phyloP scores from a whole-genome alignment of 2,888 invertebrate genomes.

The Hartigia nigra region DNA sequence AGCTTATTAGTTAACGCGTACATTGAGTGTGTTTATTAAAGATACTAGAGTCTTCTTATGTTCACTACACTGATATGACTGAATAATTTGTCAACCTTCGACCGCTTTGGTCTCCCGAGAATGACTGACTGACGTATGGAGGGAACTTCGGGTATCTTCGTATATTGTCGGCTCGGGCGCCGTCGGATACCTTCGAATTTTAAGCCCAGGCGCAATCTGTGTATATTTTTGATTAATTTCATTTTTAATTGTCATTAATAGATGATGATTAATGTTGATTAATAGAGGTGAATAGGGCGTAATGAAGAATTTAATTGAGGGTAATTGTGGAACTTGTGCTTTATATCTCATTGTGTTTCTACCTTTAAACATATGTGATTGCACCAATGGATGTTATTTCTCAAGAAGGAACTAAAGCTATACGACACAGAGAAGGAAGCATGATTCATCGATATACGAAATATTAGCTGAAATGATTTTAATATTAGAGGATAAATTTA shows the following conservation, averaged over 20 bases:
- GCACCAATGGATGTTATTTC: too few relatives aligned
- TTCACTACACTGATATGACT: background rate
- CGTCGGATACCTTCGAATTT: background rate
- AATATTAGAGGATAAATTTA: background rate
- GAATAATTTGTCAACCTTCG: background rate
- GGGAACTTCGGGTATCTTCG: background rate
- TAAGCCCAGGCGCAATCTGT: background rate
- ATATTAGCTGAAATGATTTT: background rate
- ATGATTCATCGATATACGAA: background rate
- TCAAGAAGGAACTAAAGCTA: too few relatives aligned
- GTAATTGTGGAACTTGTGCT: background rate
- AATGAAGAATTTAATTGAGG: background rate
- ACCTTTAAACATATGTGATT: background rate
- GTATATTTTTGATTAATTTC: background rate
- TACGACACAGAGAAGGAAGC: background rate
- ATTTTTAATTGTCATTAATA: background rate
- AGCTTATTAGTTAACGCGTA: background rate
- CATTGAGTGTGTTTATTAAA: background rate
- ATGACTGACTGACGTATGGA: background rate
- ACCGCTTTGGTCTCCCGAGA: background rate
- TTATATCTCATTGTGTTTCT: background rate
- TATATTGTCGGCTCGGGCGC: background rate
- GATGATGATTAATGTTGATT: background rate
- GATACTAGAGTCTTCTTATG: background rate
- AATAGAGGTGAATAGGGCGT: background rate